These are phyloP conservation scores for Syngnathus acus DNA, from an alignment of 2,797 vertebrate genomes.

Conservation along the genomic window DNA sequence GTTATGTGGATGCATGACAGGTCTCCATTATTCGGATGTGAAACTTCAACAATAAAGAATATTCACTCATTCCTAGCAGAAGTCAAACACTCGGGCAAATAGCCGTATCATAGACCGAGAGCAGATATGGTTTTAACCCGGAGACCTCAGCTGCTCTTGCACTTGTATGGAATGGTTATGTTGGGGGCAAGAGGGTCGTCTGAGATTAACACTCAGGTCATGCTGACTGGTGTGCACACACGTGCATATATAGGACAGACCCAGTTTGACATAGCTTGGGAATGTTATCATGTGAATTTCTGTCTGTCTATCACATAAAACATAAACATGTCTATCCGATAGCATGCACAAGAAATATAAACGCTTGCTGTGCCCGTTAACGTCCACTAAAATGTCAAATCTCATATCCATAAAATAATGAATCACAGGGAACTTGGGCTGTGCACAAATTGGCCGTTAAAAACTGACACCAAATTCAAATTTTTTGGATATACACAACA, in stretches of 20 bases:
- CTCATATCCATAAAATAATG: too few species aligned
- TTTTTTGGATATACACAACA: too few species aligned
- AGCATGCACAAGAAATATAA: background rate
- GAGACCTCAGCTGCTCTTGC: slow-evolving; percentile 13
- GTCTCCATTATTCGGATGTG: slow-evolving; percentile 9
- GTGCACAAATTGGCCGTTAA: too few species aligned
- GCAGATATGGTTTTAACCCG: slow-evolving; percentile 26
- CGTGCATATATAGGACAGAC: slow-evolving; percentile 10
- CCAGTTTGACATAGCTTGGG: slow-evolving; percentile 5
- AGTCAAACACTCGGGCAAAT: slow-evolving; percentile 27
- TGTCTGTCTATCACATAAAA: background rate
- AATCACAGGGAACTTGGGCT: too few species aligned
- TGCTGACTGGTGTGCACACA: slow-evolving; percentile 4
- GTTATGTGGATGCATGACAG: too few species aligned
- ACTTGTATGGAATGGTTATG: slow-evolving; percentile 9
- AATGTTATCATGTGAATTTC: background rate
- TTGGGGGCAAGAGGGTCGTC: background rate
- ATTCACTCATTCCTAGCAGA: slow-evolving; percentile 17
- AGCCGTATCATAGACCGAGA: slow-evolving; percentile 9
- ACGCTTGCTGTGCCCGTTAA: background rate
- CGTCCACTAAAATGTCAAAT: background rate
- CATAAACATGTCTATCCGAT: background rate
- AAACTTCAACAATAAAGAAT: slow-evolving; percentile 9
- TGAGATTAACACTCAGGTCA: slow-evolving; percentile 20
- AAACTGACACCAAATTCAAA: too few species aligned